phyloP scores from a whole-genome alignment of 2,113 vertebrate genomes.

The Microcebus ravelobensis region DNA sequence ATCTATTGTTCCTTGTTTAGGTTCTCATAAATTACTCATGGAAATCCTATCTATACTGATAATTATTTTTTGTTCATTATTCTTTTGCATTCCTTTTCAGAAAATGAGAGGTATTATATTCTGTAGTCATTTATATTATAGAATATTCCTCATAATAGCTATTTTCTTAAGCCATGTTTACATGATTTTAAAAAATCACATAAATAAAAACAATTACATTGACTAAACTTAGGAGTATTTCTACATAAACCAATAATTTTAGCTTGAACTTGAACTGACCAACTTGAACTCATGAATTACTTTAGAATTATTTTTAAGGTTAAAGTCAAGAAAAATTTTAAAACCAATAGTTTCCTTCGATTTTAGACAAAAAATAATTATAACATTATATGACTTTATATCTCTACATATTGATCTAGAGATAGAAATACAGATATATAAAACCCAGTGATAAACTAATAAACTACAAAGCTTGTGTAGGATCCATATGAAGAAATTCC shows the following conservation, averaged over 20 bases:
- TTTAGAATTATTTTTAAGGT: conserved; percentile 46
- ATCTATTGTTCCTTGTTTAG: conserved; percentile 46
- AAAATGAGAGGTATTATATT: conserved; percentile 53
- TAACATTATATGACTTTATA: background rate
- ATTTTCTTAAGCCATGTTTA: conserved; percentile 49
- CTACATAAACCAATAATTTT: conserved; percentile 36
- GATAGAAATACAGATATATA: background rate
- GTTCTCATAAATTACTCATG: conserved; percentile 65
- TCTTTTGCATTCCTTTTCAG: conserved; percentile 40
- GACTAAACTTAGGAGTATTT: conserved; percentile 32
- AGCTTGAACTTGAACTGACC: conserved; percentile 27
- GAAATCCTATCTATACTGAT: conserved; percentile 38
- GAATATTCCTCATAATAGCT: conserved; percentile 16
- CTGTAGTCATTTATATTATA: conserved; percentile 18
- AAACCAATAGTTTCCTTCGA: background rate
- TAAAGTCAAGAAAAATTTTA: background rate
- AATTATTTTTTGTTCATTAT: conserved; percentile 62
- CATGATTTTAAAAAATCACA: background rate
- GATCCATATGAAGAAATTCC: background rate
- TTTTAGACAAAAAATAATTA: background rate
- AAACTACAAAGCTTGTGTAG: background rate
- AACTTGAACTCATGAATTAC: conserved; percentile 37
- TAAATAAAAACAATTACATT: conserved; percentile 40
- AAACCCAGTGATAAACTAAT: background rate
- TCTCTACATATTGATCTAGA: background rate